Conservation (phyloP, 2,888 invertebrate genomes). For the Gastracanthus pulcherrimus region DNA sequence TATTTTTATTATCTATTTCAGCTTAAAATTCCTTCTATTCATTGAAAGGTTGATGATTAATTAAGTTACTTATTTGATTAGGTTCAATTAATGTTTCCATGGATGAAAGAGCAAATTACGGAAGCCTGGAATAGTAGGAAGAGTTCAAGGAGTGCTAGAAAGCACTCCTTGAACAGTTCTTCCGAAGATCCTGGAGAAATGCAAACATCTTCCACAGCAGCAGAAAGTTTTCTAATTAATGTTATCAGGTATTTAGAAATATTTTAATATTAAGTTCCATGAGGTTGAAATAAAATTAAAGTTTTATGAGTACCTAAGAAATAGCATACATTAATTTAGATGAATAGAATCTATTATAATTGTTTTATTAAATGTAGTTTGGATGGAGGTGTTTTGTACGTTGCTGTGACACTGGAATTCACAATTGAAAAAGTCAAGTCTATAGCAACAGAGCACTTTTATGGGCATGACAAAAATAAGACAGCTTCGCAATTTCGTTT, state of each 20-base stretch:
- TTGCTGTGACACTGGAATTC: slow-evolving; percentile 67
- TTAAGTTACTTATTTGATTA: slow-evolving; percentile 46
- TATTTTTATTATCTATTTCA: no score
- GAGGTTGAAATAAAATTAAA: no score
- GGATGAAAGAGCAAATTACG: slow-evolving; percentile 71
- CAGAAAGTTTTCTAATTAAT: slow-evolving; percentile 69
- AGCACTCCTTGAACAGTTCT: slow-evolving; percentile 65
- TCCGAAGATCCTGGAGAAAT: slow-evolving; percentile 65
- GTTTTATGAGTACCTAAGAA: no score
- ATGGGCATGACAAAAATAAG: slow-evolving; percentile 66
- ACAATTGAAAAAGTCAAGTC: slow-evolving; percentile 71
- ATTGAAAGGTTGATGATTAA: neutral
- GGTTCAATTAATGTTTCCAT: slow-evolving; percentile 72
- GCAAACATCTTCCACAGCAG: slow-evolving; percentile 63
- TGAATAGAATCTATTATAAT: no score
- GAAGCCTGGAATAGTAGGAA: slow-evolving; percentile 73
- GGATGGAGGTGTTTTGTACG: slow-evolving; percentile 68
- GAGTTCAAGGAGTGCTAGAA: slow-evolving; percentile 68
- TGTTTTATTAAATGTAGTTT: slow-evolving; percentile 61
- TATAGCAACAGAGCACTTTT: slow-evolving; percentile 71
- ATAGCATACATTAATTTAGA: neutral
- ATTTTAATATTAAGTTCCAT: neutral
- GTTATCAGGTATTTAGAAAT: slow-evolving; percentile 69
- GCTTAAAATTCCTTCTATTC: no score
- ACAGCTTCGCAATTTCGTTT: slow-evolving; percentile 67